Percentiles rank a stretch among this genome's conserved stretches.
Evolutionary conservation across 37 sponge, comb jelly and placozoan species (phyloP).

Genomic region (Chondrilla cf. caribensis): DNA sequence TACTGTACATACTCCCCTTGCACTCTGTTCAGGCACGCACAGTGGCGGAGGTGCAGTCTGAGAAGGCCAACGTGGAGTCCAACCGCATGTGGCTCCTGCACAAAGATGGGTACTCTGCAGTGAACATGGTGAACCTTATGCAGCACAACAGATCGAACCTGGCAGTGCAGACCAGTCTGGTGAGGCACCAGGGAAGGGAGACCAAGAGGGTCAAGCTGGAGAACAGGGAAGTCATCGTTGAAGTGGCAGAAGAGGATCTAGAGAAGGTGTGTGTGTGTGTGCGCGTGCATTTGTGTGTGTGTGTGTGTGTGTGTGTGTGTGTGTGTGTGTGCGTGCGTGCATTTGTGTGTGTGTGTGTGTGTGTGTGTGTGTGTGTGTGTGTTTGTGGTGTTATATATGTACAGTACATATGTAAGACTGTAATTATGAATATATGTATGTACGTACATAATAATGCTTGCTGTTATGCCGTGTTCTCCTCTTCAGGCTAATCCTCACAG

Average conservation of each 20-base stretch:
- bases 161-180: slow-evolving; percentile 22
- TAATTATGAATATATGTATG: slow-evolving; percentile 1
- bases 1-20: background rate
- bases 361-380: background rate
- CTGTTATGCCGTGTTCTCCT: too few species aligned
- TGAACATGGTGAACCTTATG: slow-evolving; percentile 35
- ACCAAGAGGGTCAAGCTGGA: slow-evolving; percentile 47
- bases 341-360: background rate
- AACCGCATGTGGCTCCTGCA: slow-evolving; percentile 86
- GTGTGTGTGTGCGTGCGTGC: background rate
- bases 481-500: slow-evolving; percentile 81
- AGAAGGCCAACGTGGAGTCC: slow-evolving; percentile 41
- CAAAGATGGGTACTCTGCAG: slow-evolving; percentile 67
- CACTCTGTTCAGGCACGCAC: slow-evolving; percentile 50
- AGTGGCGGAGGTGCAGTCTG: slow-evolving; percentile 51
- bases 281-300: background rate
- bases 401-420: background rate
- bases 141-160: slow-evolving; percentile 21
- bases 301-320: slow-evolving; percentile 13
- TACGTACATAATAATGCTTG: background rate
- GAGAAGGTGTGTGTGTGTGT: slow-evolving; percentile 56
- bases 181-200: slow-evolving; percentile 50
- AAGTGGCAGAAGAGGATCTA: slow-evolving; percentile 77
- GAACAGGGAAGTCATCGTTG: slow-evolving; percentile 54
- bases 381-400: background rate